Conservation (phyloP, 2,113 vertebrate species). For the Ophthalmolycus amberensis region DNA sequence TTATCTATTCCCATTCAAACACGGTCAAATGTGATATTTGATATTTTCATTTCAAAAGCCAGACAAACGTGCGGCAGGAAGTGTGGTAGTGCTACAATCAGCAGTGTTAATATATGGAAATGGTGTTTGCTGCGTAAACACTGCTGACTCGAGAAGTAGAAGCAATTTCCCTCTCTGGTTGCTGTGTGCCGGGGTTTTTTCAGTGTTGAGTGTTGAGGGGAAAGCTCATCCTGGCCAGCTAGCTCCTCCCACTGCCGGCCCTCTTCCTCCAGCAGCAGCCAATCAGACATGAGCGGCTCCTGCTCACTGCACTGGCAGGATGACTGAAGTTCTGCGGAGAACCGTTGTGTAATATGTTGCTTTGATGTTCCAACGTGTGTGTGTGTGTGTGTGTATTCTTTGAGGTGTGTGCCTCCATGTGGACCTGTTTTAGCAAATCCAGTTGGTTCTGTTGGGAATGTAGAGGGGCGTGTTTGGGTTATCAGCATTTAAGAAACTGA, state of each 20-base stretch:
- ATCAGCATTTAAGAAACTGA: too few species aligned
- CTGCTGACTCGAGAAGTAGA: slow-evolving; percentile 3
- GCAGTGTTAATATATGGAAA: slow-evolving; percentile 21
- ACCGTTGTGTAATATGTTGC: slow-evolving; percentile 6
- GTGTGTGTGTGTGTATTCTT: not conserved
- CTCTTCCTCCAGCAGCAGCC: not conserved
- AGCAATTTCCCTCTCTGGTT: slow-evolving; percentile 2
- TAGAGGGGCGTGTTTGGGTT: too few species aligned
- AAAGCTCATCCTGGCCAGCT: not conserved
- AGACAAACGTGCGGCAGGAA: slow-evolving; percentile 4
- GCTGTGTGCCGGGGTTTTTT: not conserved
- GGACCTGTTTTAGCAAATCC: not conserved
- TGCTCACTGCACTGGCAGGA: not conserved
- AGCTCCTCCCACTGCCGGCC: not conserved
- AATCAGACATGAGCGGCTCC: slow-evolving; percentile 31
- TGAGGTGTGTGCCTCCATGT: not conserved
- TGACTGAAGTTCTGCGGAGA: slow-evolving; percentile 11
- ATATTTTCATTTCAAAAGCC: slow-evolving; percentile 60
- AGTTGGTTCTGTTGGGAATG: too few species aligned
- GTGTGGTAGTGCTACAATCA: slow-evolving; percentile 3
- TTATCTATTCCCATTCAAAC: slow-evolving; percentile 22
- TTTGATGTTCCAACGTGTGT: not conserved
- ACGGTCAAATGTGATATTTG: slow-evolving; percentile 16
- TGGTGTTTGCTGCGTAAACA: slow-evolving; percentile 34
- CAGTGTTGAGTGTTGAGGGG: not conserved